phyloP scores from a whole-genome alignment of 2,797 vertebrate genomes.

The Spondyliosoma cantharus region DNA sequence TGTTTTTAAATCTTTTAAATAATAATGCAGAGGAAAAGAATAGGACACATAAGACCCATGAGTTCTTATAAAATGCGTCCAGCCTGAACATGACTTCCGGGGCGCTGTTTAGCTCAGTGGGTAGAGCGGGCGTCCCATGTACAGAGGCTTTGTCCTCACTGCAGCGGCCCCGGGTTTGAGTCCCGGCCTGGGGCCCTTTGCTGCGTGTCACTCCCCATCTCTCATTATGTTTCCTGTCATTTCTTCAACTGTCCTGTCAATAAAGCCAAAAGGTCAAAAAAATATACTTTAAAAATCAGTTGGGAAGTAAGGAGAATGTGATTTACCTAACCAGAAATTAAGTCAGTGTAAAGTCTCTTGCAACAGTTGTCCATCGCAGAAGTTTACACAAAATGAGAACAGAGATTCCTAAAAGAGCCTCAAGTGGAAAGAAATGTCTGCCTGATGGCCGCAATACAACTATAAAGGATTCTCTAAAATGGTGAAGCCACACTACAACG shows the following conservation, averaged over 20 bases:
- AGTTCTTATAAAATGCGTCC: neutral
- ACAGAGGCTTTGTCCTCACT: too few species aligned
- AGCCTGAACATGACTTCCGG: neutral
- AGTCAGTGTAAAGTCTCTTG: conserved; percentile 18
- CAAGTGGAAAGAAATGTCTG: conserved; percentile 2
- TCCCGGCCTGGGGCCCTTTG: too few species aligned
- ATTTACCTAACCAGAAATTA: conserved; percentile 2
- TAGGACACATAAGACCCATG: neutral
- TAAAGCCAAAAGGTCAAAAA: too few species aligned
- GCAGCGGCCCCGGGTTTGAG: too few species aligned
- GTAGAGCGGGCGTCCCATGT: too few species aligned
- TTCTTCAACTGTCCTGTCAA: too few species aligned
- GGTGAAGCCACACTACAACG: neutral
- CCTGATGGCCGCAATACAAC: neutral
- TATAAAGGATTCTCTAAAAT: conserved; percentile 20
- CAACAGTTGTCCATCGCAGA: conserved; percentile 14
- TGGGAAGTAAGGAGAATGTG: conserved; percentile 1
- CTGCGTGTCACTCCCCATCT: too few species aligned
- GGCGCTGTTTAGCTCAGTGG: too few species aligned
- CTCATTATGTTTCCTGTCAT: too few species aligned
- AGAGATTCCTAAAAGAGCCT: conserved; percentile 12
- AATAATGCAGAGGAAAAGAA: neutral
- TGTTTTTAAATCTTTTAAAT: conserved; percentile 1
- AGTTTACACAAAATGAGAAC: conserved; percentile 13
- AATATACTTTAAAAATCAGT: too few species aligned